Evolutionary conservation across 2,888 invertebrate species (phyloP).

Genomic region (Dascillus cervinus): DNA sequence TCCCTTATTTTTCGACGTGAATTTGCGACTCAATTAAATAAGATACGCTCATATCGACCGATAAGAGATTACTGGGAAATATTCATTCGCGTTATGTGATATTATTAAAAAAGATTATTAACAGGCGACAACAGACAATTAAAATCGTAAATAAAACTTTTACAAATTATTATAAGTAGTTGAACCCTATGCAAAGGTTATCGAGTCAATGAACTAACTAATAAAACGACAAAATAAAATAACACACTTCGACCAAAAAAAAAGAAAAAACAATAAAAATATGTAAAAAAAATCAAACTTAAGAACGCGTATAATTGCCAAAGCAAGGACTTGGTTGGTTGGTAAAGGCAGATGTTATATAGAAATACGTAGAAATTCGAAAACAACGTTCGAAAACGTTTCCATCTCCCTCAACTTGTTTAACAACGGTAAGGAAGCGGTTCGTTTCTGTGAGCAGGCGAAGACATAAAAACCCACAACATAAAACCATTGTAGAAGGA

Average conservation of each 20-base stretch:
- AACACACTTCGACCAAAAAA: conserved; percentile 1
- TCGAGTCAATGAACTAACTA: conserved; percentile 20
- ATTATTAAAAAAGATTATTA: no score
- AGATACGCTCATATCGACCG: no score
- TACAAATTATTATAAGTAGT: conserved; percentile 1
- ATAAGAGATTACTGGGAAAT: no score
- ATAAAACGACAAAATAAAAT: conserved; percentile 16
- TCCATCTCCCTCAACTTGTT: conserved; percentile 15
- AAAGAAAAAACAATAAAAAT: conserved; percentile 14
- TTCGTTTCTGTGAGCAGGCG: no score
- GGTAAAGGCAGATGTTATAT: conserved; percentile 41
- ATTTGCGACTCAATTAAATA: no score
- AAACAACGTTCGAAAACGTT: no score
- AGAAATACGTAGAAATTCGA: conserved; percentile 14
- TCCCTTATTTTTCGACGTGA: no score
- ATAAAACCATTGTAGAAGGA: conserved; percentile 27
- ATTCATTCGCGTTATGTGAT: no score
- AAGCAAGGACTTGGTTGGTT: conserved; percentile 39
- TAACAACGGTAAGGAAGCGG: no score
- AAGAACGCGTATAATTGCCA: conserved; percentile 33
- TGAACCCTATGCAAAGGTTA: conserved; percentile 16
- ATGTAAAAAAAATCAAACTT: conserved; percentile 17
- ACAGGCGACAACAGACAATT: no score
- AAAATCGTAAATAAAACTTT: no score
- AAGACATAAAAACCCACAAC: conserved; percentile 17